These are phyloP conservation scores for Sebastes kiyomatsui DNA, from an alignment of 2,797 vertebrate species.

Conservation along the genomic window DNA sequence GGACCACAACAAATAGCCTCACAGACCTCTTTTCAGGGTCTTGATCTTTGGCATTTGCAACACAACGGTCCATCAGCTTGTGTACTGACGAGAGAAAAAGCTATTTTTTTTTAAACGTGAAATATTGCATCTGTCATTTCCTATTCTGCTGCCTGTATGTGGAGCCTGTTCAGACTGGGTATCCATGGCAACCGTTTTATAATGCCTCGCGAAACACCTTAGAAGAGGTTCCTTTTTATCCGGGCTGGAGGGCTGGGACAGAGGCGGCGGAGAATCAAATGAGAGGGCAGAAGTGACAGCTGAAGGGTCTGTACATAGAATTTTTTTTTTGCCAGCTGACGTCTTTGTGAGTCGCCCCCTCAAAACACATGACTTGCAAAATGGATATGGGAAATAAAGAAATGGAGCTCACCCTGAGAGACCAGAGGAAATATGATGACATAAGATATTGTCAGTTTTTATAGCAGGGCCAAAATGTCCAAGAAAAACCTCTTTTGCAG, in stretches of 20 bases:
- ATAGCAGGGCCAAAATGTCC: background rate
- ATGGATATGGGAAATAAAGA: constrained; percentile 14
- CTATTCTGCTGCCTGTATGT: constrained; percentile 73
- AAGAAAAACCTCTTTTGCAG: constrained; percentile 7
- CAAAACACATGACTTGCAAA: constrained; percentile 19
- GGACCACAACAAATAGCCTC: constrained; percentile 19
- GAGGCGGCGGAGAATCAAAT: constrained; percentile 52
- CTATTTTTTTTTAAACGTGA: constrained; percentile 46
- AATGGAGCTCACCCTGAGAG: constrained; percentile 21
- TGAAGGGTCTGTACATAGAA: constrained; percentile 11
- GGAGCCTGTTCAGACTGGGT: constrained; percentile 76
- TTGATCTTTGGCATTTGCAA: constrained; percentile 60
- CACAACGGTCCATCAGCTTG: constrained; percentile 14
- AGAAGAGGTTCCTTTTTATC: constrained; percentile 77
- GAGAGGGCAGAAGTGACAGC: constrained; percentile 59
- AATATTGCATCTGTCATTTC: constrained; percentile 80
- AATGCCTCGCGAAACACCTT: constrained; percentile 81
- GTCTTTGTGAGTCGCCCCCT: background rate
- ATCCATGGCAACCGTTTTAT: constrained; percentile 85
- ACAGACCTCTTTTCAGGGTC: constrained; percentile 31
- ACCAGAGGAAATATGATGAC: constrained; percentile 29
- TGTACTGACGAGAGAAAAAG: constrained; percentile 18
- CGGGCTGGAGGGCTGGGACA: constrained; percentile 62
- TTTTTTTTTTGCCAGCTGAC: constrained; percentile 30
- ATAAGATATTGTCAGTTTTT: constrained; percentile 14